phyloP scores from a whole-genome alignment of 2,888 invertebrate species.

The Embidobia sp. region DNA sequence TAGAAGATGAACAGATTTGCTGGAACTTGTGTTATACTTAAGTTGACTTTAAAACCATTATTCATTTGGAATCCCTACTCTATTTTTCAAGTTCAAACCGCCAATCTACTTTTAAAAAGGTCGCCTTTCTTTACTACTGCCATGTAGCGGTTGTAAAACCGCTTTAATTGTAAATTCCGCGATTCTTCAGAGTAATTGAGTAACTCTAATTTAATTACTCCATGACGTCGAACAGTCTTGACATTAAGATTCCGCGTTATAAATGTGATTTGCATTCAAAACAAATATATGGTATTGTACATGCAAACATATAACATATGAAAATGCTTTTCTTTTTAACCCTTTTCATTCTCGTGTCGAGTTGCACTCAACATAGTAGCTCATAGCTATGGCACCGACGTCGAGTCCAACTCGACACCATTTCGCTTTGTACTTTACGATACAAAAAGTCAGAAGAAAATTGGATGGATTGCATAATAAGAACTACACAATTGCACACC shows the following conservation, averaged over 20 bases:
- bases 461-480: conserved; percentile 62
- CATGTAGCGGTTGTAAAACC: no score
- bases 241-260: conserved; percentile 6
- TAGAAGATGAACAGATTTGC: no score
- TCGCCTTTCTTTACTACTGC: no score
- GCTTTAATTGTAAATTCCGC: no score
- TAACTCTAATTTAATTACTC: no score
- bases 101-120: no score
- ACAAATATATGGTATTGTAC: conserved; percentile 46
- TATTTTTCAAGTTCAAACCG: no score
- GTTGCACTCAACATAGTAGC: conserved; percentile 57
- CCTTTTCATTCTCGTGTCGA: conserved; percentile 63
- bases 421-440: conserved; percentile 62
- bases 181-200: no score
- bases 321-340: conserved; percentile 61
- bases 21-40: no score
- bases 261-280: conserved; percentile 37
- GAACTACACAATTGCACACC: conserved; percentile 42
- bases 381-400: conserved; percentile 55
- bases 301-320: conserved; percentile 48
- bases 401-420: conserved; percentile 64
- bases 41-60: no score
- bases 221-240: conserved; percentile 1
- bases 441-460: conserved; percentile 60
- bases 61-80: no score